A percentile compares a stretch with the other conserved stretches of the same genome.
Evolutionary conservation across 2,797 vertebrate species (phyloP).

Genomic region (Peromyscus attwateri): DNA sequence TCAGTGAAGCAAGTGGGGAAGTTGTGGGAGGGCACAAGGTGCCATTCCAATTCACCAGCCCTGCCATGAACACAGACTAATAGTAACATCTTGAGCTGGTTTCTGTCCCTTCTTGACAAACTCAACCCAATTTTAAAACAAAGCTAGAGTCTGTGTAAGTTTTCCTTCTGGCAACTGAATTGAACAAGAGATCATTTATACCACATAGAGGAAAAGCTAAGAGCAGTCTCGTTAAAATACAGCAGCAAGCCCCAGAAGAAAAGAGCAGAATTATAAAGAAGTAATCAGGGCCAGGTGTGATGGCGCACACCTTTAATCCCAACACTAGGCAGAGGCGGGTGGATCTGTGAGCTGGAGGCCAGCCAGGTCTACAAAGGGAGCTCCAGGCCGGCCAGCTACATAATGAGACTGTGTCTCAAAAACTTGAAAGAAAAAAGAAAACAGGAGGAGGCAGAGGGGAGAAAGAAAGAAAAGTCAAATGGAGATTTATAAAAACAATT

Average conservation of each 20-base stretch:
- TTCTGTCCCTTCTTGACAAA: slow-evolving; percentile 13
- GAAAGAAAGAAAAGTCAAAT: slow-evolving; percentile 5
- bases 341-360: background rate
- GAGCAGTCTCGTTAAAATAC: slow-evolving; percentile 26
- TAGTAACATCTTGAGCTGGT: background rate
- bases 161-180: slow-evolving; percentile 37
- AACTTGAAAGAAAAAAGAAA: background rate
- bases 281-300: background rate
- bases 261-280: background rate
- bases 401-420: background rate
- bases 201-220: background rate
- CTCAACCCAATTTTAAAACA: slow-evolving; percentile 45
- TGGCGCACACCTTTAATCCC: background rate
- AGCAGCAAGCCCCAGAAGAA: background rate
- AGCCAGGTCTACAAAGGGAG: background rate
- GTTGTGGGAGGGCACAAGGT: background rate
- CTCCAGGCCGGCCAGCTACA: background rate
- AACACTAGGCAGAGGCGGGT: background rate
- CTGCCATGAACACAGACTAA: background rate
- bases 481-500: slow-evolving; percentile 28
- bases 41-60: slow-evolving; percentile 18
- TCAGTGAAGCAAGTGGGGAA: slow-evolving; percentile 38
- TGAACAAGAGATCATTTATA: slow-evolving; percentile 6
- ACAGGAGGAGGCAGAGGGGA: background rate
- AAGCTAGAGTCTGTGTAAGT: slow-evolving; percentile 41